Evolutionary conservation across 2,888 invertebrate genomes (phyloP).

Genomic region (Plagodis pulveraria): DNA sequence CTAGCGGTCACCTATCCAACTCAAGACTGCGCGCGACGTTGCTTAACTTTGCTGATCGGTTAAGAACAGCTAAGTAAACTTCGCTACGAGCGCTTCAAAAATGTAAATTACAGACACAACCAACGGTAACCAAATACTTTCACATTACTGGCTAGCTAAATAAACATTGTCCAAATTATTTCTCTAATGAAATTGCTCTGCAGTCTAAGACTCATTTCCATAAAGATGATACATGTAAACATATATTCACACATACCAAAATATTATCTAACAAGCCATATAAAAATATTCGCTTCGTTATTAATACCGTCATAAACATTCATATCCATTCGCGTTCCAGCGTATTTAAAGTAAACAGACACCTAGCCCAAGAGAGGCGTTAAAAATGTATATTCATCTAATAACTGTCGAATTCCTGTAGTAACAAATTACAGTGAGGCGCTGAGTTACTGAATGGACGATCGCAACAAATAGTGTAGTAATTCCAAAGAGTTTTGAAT

Average conservation of each 20-base stretch:
- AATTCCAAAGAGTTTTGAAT: conserved; percentile 84
- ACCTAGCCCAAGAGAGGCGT: conserved; percentile 47
- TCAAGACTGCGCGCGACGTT: too few species aligned
- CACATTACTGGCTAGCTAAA: too few species aligned
- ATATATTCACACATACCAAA: conserved; percentile 35
- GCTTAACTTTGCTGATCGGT: too few species aligned
- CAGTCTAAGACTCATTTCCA: conserved; percentile 8
- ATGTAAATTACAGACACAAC: too few species aligned
- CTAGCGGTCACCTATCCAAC: too few species aligned
- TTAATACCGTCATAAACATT: conserved; percentile 54
- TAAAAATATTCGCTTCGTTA: conserved; percentile 52
- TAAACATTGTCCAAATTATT: not conserved
- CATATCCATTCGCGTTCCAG: conserved; percentile 47
- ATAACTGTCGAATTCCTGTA: conserved; percentile 72
- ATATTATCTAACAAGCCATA: conserved; percentile 42
- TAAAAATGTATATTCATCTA: conserved; percentile 67
- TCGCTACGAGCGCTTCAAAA: too few species aligned
- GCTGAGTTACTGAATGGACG: conserved; percentile 82
- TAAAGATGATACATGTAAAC: conserved; percentile 28
- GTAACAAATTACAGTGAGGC: conserved; percentile 70
- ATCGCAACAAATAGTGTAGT: conserved; percentile 78
- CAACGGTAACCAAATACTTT: too few species aligned
- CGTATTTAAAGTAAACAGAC: conserved; percentile 52
- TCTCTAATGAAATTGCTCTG: not conserved
- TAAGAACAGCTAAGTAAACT: too few species aligned